Conservation (phyloP, 2,888 invertebrate species). For the Trichogramma evanescens region DNA sequence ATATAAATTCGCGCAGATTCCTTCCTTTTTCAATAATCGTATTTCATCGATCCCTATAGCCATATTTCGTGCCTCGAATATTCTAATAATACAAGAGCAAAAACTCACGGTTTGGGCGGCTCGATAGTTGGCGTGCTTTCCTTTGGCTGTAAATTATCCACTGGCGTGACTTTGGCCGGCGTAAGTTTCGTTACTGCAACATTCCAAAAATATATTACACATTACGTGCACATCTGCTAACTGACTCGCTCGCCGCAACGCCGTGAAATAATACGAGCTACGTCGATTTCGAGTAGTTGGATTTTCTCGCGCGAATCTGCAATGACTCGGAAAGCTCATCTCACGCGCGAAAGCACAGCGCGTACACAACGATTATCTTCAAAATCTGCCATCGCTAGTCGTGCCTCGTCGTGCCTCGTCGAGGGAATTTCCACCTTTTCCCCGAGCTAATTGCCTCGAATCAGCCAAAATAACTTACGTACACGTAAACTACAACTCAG, state of each 20-base stretch:
- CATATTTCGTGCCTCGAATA: too few species aligned
- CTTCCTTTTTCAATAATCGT: too few species aligned
- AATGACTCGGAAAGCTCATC: background rate
- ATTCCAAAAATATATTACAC: background rate
- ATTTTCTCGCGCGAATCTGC: background rate
- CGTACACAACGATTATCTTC: background rate
- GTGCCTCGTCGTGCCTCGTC: background rate
- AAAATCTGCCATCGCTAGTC: background rate
- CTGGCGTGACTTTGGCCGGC: constrained; percentile 40
- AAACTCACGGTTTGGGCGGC: constrained; percentile 46
- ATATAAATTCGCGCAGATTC: too few species aligned
- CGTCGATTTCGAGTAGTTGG: background rate
- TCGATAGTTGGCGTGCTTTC: constrained; percentile 36
- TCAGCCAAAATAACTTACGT: too few species aligned
- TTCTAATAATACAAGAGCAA: too few species aligned
- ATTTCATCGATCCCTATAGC: too few species aligned
- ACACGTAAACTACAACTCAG: too few species aligned
- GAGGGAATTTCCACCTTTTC: background rate
- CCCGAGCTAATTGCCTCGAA: background rate
- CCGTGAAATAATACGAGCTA: too few species aligned
- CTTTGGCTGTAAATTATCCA: constrained; percentile 40
- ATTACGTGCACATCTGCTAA: background rate
- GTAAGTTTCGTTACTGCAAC: constrained; percentile 44
- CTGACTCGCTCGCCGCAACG: background rate
- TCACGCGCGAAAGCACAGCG: background rate